phyloP scores from a whole-genome alignment of 2,113 vertebrate species.

The Sorex fumeus region DNA sequence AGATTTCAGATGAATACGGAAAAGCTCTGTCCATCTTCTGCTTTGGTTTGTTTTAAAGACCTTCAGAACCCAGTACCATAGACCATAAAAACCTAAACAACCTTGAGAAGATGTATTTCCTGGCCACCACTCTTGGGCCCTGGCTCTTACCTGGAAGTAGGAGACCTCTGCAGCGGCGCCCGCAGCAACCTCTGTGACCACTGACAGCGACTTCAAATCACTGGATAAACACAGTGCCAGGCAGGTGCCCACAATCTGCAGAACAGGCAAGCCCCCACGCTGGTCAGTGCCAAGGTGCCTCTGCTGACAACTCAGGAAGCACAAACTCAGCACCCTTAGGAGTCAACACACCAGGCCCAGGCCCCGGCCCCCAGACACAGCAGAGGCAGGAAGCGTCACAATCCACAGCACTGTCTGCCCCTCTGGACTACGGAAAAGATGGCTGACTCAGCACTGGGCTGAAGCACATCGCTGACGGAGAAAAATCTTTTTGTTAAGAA shows the following conservation, averaged over 20 bases:
- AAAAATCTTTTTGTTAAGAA: constrained; percentile 7
- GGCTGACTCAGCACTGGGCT: not conserved
- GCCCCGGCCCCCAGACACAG: rapidly evolving
- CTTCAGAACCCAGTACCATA: not conserved
- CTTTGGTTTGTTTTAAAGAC: constrained; percentile 15
- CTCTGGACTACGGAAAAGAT: not conserved
- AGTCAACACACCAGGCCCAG: not conserved
- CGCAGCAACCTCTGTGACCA: constrained; percentile 92
- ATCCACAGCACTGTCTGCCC: not conserved
- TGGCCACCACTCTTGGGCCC: not conserved
- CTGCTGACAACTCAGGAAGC: not conserved
- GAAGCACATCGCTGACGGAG: not conserved
- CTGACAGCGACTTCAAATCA: constrained; percentile 95
- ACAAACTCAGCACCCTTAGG: not conserved
- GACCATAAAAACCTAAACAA: constrained; percentile 15
- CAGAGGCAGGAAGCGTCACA: not conserved
- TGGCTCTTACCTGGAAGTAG: constrained; percentile 92
- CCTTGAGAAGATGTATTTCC: not conserved
- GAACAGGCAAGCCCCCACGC: not conserved
- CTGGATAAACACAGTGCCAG: constrained; percentile 95
- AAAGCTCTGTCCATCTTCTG: not conserved
- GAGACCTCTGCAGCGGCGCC: constrained; percentile 90
- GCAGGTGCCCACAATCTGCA: constrained; percentile 94
- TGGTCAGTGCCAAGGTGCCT: not conserved
- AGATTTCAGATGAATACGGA: not conserved